These are phyloP conservation scores for Drosophila anomalipes DNA, from an alignment of 2,888 invertebrate species.

Conservation along the genomic window DNA sequence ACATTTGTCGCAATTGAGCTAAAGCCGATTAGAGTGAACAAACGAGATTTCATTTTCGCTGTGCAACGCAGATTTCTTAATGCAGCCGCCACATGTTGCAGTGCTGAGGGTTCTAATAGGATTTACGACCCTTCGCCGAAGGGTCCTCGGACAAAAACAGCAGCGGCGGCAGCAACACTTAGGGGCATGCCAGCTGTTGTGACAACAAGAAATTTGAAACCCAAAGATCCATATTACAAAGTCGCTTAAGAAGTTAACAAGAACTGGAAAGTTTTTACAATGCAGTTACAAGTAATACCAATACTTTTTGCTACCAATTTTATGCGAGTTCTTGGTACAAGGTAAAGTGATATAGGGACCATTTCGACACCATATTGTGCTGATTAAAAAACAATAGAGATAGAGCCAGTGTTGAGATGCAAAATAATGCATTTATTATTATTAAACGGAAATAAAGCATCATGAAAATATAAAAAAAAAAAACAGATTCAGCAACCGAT, in stretches of 20 bases:
- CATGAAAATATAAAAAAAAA: neutral
- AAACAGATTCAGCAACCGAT: neutral
- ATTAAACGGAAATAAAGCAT: neutral
- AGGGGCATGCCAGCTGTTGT: conserved; percentile 64
- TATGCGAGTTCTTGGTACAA: conserved; percentile 36
- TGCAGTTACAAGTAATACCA: conserved; percentile 19
- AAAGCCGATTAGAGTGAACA: conserved; percentile 64
- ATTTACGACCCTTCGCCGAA: conserved; percentile 68
- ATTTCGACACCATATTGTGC: conserved; percentile 16
- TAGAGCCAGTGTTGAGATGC: neutral
- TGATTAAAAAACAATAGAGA: conserved; percentile 5
- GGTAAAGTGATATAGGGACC: conserved; percentile 30
- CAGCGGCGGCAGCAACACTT: conserved; percentile 29
- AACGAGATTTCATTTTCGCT: conserved; percentile 17
- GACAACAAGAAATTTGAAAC: conserved; percentile 71
- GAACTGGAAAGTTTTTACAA: conserved; percentile 38
- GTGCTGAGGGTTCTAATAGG: conserved; percentile 65
- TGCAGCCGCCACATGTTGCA: conserved; percentile 67
- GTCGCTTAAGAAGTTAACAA: conserved; percentile 61
- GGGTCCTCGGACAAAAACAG: conserved; percentile 2
- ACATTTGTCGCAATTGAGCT: conserved; percentile 57
- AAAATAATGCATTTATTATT: neutral
- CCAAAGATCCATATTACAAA: conserved; percentile 35
- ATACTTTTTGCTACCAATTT: conserved; percentile 36
- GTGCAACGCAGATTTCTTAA: conserved; percentile 12